Evolutionary conservation across 2,797 vertebrate genomes (phyloP), one percentile per base, ranked within the genome.

Genomic region (Sebastes matsubarae): DNA sequence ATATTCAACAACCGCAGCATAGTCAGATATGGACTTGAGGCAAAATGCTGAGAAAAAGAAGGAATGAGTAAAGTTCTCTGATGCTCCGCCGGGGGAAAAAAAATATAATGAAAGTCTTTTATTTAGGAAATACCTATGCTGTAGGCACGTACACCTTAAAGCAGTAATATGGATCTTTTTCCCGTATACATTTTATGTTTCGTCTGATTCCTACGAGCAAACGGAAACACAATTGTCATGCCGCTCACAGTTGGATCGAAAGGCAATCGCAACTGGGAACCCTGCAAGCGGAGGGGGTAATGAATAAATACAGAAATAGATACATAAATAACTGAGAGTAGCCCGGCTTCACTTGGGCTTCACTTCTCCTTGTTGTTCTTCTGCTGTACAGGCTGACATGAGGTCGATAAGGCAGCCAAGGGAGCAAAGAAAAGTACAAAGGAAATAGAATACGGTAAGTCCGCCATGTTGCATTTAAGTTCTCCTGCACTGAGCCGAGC

Each of bases 241-340:
- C 90, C 32, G 81, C 88, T 89, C 93, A 91, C 86, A 90, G 80
- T 64, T 67, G 78, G 83, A 92, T 85, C 36, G 57, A 91, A 92
- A 87, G 71, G 67, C 76, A 89, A 80, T 66, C 42, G 20, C 85
- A 90, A 89, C 77, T 76, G 81, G 86, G 81, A 90, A 75, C 80
- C 82, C 81, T 57, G 82, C 82, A 42, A 93, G 88, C 69, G 75
- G 75, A 87, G 78, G 74, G 80, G 84, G 82, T 88, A 87, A 94
- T 91, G 91, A 93, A 95, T 94, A 95, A 93, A 95, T 92, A 94
- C 84, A 92, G 89, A 93, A 94, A 95, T 80, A 89, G 91, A 93
- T 89, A 93, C 86, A 95, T 95, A 91, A 95, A 96, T 95, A 94
- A 95, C 88, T 93, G 89, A 92, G 81, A 77, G 79, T 71, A 87